phyloP scores from a whole-genome alignment of 2,888 invertebrate species.

The Melinopterus prodromus region DNA sequence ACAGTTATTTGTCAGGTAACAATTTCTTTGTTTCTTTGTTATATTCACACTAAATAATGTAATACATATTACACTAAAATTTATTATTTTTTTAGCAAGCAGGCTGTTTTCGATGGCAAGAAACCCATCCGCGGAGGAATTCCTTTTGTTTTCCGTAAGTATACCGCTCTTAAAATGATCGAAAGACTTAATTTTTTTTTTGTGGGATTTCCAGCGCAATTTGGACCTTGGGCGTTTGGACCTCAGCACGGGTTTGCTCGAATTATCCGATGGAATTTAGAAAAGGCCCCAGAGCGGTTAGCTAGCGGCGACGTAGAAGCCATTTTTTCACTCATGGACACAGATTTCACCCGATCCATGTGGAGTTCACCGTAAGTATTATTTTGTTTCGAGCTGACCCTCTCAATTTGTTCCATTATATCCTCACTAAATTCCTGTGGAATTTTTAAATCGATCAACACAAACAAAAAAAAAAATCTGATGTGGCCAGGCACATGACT shows the following conservation, averaged over 20 bases:
- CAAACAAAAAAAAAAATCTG: too few relatives aligned
- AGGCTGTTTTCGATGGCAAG: slow-evolving; percentile 95
- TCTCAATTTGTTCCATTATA: too few relatives aligned
- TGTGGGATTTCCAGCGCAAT: slow-evolving; percentile 76
- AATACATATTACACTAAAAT: background rate
- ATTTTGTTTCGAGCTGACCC: too few relatives aligned
- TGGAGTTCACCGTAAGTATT: slow-evolving; percentile 87
- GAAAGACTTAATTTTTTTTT: slow-evolving; percentile 15
- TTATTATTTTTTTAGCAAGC: slow-evolving; percentile 74
- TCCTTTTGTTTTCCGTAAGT: slow-evolving; percentile 97
- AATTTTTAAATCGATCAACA: too few relatives aligned
- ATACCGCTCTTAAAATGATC: slow-evolving; percentile 37
- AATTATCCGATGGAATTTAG: slow-evolving; percentile 90
- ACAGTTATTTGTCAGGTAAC: slow-evolving; percentile 94
- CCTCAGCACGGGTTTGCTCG: slow-evolving; percentile 97
- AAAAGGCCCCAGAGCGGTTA: slow-evolving; percentile 86
- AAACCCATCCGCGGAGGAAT: slow-evolving; percentile 96
- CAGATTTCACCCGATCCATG: slow-evolving; percentile 90
- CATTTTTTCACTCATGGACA: slow-evolving; percentile 91
- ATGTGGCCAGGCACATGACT: too few relatives aligned
- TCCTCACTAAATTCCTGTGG: too few relatives aligned
- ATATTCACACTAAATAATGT: too few relatives aligned
- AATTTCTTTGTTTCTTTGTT: slow-evolving; percentile 17
- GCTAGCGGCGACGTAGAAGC: slow-evolving; percentile 93
- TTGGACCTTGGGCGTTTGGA: slow-evolving; percentile 94